Base-by-base conservation (phyloP, 2,113 vertebrate species). In the Megalops atlanticus region DNA sequence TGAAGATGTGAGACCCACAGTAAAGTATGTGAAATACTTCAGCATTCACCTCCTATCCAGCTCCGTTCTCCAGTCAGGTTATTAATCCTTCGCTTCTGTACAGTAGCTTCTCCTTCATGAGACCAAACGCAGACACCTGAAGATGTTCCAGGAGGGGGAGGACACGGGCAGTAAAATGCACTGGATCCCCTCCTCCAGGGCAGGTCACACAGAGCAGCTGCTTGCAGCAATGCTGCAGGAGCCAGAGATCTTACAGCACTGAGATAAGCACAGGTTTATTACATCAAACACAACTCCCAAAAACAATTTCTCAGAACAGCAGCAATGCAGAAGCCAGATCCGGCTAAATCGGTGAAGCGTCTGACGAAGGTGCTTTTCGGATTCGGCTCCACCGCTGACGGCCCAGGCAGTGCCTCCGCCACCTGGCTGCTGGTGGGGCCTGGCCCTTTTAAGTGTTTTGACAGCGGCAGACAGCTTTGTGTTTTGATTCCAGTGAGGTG, bases 181-280 rank as follows among this genome's bases (percentile, higher is more conserved):
- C 24, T 64, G 11, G 54, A 31, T 64, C 54, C 54, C 54, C 54
- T 64, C 54, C 54, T 24, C 77, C 31, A 79, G 76, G 85, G 76
- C 52, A 80, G 83, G 87, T 91, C 87, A 89, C 88, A 91, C 87
- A 89, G 90, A 91, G 64, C 90, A 91, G 85, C 91, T 87, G 90
- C 87, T 81, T 16, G 31, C 36, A 83, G 86, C 83, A 86, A 81
- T 80, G 84, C 85, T 75, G 84, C 86, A 87, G 87, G 83, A 75
- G 84, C 87, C 82, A 74, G 16, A 54, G 64, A 68, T 72, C 45
- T 74, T 6, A 12, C 27, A 8, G 39, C 47, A 47, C 52, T 70
- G 58, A 74, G 12, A 64, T 49, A 80, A 68, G 78, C 35, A 33
- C 43, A 24, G 40, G 75, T 38, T 81, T 74, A 83, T 64, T 43